A percentile compares a stretch with the other conserved stretches of the same genome.
These are phyloP conservation scores for Perizoma affinitatum DNA, from an alignment of 2,888 invertebrate genomes.

Conservation along the genomic window DNA sequence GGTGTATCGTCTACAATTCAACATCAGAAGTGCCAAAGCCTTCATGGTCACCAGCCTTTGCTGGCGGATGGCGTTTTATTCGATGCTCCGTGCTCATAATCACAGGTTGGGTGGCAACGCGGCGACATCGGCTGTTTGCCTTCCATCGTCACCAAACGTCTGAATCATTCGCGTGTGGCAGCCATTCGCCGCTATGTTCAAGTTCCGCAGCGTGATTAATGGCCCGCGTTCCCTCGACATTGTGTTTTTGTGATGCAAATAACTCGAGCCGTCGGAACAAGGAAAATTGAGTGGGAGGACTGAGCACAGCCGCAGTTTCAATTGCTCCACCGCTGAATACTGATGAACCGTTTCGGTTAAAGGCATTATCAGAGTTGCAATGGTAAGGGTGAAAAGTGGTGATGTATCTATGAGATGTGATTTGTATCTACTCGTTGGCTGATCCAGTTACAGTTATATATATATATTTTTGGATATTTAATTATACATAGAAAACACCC, in stretches of 20 bases:
- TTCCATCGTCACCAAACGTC: conserved; percentile 69
- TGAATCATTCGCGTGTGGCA: conserved; percentile 79
- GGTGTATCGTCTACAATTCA: too few relatives aligned
- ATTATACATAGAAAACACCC: too few relatives aligned
- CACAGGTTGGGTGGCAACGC: conserved; percentile 25
- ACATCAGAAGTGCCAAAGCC: not conserved
- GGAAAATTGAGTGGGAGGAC: conserved; percentile 81
- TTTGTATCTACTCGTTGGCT: conserved; percentile 34
- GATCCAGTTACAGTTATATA: not conserved
- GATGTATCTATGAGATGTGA: conserved; percentile 46
- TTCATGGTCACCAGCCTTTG: conserved; percentile 1
- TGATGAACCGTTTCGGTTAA: conserved; percentile 77
- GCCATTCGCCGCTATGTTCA: conserved; percentile 71
- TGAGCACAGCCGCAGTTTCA: conserved; percentile 79
- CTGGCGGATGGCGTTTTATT: not conserved
- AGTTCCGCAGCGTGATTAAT: conserved; percentile 81
- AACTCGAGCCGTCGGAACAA: conserved; percentile 81
- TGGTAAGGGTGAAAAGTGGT: conserved; percentile 53
- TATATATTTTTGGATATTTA: too few relatives aligned
- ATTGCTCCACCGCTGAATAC: conserved; percentile 81
- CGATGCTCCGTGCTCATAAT: conserved; percentile 12
- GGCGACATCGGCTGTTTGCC: conserved; percentile 44
- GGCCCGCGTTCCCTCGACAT: conserved; percentile 79
- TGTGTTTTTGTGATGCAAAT: conserved; percentile 84
- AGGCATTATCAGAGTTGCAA: conserved; percentile 69